A percentile compares a stretch with the other conserved stretches of the same genome.
Conservation (phyloP, 2,797 vertebrate genomes). For the Rhadinocentrus ornatus region DNA sequence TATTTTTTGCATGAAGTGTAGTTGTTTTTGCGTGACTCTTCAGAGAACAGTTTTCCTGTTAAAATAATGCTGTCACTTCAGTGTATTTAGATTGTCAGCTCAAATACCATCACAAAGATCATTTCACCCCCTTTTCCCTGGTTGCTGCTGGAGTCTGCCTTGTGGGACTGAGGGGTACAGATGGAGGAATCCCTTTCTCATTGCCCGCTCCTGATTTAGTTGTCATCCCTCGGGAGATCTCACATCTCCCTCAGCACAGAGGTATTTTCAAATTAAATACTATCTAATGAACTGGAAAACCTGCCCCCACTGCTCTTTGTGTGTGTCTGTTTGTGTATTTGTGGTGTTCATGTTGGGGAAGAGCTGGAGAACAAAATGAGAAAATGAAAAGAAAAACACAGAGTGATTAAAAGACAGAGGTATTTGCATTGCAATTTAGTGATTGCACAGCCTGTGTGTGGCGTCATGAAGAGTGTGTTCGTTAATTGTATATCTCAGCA, state of each 20-base stretch:
- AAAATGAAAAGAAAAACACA: slow-evolving; percentile 68
- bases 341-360: slow-evolving; percentile 28
- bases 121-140: slow-evolving; percentile 16
- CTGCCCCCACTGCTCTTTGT: slow-evolving; percentile 50
- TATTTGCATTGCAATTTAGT: slow-evolving; percentile 84
- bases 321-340: slow-evolving; percentile 38
- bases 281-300: slow-evolving; percentile 80
- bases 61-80: slow-evolving; percentile 13
- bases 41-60: slow-evolving; percentile 5
- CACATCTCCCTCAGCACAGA: slow-evolving; percentile 76
- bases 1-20: background rate
- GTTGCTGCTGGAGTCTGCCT: slow-evolving; percentile 35
- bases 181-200: slow-evolving; percentile 76
- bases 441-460: slow-evolving; percentile 75
- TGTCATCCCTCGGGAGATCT: slow-evolving; percentile 66
- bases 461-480: slow-evolving; percentile 83
- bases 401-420: slow-evolving; percentile 76
- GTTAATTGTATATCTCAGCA: slow-evolving; percentile 89
- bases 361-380: slow-evolving; percentile 44
- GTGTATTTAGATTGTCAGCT: slow-evolving; percentile 23
- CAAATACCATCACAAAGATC: slow-evolving; percentile 33
- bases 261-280: slow-evolving; percentile 84
- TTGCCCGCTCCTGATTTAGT: slow-evolving; percentile 67
- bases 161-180: slow-evolving; percentile 64
- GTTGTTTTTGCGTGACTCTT: background rate